Percentiles rank a stretch among this genome's conserved stretches.
Conservation (phyloP, 2,113 vertebrate genomes). For the Oxyruncus cristatus region DNA sequence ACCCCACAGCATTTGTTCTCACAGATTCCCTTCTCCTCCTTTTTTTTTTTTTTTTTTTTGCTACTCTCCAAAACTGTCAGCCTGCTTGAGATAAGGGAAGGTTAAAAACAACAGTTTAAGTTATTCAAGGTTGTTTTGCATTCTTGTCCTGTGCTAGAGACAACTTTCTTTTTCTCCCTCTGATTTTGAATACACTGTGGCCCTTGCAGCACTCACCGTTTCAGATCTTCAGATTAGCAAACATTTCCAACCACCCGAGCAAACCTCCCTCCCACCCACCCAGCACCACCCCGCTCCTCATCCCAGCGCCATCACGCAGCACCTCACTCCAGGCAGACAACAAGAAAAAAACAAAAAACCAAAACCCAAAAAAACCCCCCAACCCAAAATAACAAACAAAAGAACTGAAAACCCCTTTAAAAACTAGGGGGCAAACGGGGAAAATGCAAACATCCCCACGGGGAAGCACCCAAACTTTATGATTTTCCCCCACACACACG, state of each 20-base stretch:
- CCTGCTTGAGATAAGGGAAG: conserved; percentile 80
- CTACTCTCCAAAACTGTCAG: conserved; percentile 79
- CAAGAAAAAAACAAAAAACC: background rate
- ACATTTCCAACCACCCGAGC: background rate
- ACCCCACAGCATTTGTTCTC: conserved; percentile 76
- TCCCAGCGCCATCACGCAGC: background rate
- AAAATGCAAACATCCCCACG: background rate
- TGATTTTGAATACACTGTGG: conserved; percentile 56
- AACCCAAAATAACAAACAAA: conserved; percentile 1
- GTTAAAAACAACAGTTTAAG: conserved; percentile 86
- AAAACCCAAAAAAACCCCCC: background rate
- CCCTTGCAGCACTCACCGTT: conserved; percentile 29
- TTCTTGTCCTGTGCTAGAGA: conserved; percentile 78
- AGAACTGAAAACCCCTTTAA: background rate
- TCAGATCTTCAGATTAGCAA: conserved; percentile 47
- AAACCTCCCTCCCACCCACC: background rate
- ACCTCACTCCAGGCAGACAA: background rate
- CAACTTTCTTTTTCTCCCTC: conserved; percentile 61
- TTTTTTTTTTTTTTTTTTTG: conserved; percentile 70
- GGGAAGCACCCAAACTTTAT: background rate
- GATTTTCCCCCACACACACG: background rate
- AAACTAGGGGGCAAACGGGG: background rate
- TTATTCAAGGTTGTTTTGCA: conserved; percentile 91
- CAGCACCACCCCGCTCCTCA: background rate
- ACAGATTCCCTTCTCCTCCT: conserved; percentile 75